Base-by-base conservation (phyloP, 2,797 vertebrate genomes). In the Philypnodon macrostomus region DNA sequence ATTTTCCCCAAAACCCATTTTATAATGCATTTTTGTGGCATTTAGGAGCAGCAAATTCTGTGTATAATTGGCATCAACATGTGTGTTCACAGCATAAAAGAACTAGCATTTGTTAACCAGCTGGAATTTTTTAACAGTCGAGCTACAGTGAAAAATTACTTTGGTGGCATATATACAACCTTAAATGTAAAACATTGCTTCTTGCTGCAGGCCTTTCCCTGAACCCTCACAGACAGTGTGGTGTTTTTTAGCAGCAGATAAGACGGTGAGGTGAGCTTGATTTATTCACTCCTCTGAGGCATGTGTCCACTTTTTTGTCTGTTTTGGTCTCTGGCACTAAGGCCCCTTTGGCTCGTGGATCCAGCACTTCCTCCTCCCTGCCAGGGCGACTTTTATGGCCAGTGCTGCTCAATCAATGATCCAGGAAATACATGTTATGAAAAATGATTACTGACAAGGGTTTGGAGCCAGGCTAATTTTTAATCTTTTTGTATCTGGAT, bases 351-450 rank as follows among this genome's bases (percentile, higher is more conserved):
- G 73, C 59, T 63, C 29, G 29, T 21, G 50, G 42, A 44, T 57
- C 72, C 64, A 75, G 49, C 34, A 11, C 33, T 29, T 57, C 33
- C 60, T 70, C 10, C 33, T 29, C 54, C 33, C 60, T 70, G 73
- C 75, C 79, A 78, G 73, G 51, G 64, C 39, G 12, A 44, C 56
- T 74, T 73, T 77, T 58, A 73, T 55, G 54, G 55, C 49, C 39
- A 9, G 14, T 35, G 56, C 56, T 56, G 58, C 59, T 77, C 50
- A 57, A 70, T 80, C 59, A 64, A 56, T 67, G 71, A 73, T 79
- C 52, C 54, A 75, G 67, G 62, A 70, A 80, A 68, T 57, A 56
- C 48, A 35, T 44, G 53, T 51, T 36, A 30, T 65, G 60, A 73
- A 72, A 79, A 70, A 73, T 62, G 12, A 74, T 70, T 47, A 50